These are phyloP conservation scores for Falco biarmicus DNA, from an alignment of 2,797 vertebrate genomes.

Conservation along the genomic window DNA sequence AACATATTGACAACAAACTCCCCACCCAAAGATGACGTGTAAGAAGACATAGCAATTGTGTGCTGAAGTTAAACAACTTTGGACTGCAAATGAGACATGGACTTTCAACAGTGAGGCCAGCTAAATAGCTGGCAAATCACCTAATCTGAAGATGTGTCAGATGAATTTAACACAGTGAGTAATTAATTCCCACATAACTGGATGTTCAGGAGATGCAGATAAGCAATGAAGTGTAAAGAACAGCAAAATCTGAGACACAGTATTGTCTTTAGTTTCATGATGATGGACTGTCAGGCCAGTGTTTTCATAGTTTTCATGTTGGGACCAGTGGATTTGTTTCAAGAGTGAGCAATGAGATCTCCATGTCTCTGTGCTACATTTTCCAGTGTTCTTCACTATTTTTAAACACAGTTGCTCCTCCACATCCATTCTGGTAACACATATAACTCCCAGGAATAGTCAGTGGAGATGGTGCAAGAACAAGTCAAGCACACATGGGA, in stretches of 20 bases:
- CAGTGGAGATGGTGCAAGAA: neutral
- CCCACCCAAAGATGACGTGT: neutral
- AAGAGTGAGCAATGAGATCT: neutral
- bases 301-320: neutral
- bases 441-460: neutral
- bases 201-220: neutral
- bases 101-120: neutral
- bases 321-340: neutral
- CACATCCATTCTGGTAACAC: neutral
- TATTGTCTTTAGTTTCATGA: neutral
- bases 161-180: neutral
- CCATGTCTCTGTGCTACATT: neutral
- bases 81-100: neutral
- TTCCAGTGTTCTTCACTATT: neutral
- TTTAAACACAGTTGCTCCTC: neutral
- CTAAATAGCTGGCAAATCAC: neutral
- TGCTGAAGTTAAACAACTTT: neutral
- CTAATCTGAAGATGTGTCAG: neutral
- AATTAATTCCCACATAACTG: neutral
- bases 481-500: neutral
- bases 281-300: neutral
- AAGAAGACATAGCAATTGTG: neutral
- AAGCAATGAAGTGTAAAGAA: neutral
- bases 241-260: neutral
- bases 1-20: neutral